phyloP scores from a whole-genome alignment of 2,797 vertebrate genomes.

The Falco concolor region DNA sequence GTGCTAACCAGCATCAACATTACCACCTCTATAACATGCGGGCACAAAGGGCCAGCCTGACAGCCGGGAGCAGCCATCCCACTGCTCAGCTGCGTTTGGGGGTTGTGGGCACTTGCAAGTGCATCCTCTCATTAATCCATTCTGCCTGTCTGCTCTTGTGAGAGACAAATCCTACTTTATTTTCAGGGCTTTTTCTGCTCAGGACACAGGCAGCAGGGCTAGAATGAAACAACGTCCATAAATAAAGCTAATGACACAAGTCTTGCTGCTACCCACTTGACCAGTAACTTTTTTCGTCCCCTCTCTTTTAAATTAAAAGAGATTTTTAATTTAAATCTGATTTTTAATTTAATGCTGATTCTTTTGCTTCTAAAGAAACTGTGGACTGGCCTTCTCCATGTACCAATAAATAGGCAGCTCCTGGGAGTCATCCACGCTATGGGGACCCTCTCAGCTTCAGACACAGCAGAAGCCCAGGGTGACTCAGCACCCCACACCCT shows the following conservation, averaged over 20 bases:
- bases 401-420: background rate
- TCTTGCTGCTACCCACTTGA: background rate
- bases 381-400: background rate
- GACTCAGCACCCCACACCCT: background rate
- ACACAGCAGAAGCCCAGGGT: background rate
- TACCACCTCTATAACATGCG: background rate
- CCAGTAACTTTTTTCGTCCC: background rate
- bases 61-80: background rate
- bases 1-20: background rate
- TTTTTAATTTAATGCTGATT: background rate
- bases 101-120: background rate
- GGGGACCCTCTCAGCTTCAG: background rate
- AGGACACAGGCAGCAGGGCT: background rate
- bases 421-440: rapidly evolving
- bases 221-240: background rate
- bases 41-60: background rate
- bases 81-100: background rate
- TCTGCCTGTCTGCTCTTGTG: background rate
- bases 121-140: background rate
- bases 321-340: too few relatives aligned
- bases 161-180: background rate
- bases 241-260: background rate
- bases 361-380: background rate
- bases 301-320: background rate
- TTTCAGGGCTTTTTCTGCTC: background rate